phyloP scores from a whole-genome alignment of 2,113 vertebrate genomes.

The Petrocephalus microphthalmus region DNA sequence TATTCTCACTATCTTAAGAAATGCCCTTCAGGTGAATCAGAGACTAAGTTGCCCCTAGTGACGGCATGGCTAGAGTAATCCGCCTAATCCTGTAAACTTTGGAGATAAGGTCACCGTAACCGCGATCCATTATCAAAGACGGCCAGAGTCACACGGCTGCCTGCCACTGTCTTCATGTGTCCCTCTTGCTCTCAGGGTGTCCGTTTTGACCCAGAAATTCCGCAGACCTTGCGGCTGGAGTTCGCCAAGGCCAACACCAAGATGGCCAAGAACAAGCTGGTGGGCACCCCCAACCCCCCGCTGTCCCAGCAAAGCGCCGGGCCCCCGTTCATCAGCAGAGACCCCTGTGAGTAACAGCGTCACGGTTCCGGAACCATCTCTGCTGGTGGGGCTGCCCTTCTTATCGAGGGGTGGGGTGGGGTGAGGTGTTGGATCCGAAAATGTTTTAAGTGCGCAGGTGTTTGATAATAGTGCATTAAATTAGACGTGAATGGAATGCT shows the following conservation, averaged over 20 bases:
- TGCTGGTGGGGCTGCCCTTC: background rate
- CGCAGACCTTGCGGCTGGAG: constrained; percentile 78
- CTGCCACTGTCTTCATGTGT: background rate
- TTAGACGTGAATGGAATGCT: background rate
- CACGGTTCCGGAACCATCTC: background rate
- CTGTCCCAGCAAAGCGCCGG: constrained; percentile 73
- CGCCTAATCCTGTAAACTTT: background rate
- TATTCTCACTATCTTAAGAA: background rate
- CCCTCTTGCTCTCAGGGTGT: constrained; percentile 60
- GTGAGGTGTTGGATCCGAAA: background rate
- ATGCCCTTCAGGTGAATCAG: background rate
- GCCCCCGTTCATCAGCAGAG: constrained; percentile 76
- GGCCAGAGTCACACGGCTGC: background rate
- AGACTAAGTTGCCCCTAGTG: background rate
- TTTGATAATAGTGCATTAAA: background rate
- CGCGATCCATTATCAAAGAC: background rate
- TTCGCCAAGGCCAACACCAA: constrained; percentile 87
- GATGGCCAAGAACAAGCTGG: constrained; percentile 83
- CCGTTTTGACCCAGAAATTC: constrained; percentile 80
- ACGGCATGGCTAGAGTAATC: background rate
- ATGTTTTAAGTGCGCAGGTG: background rate
- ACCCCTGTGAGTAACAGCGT: constrained; percentile 71
- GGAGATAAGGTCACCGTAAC: background rate
- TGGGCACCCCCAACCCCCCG: constrained; percentile 77
- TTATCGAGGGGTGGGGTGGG: background rate